Conservation (phyloP, 2,113 vertebrate species). For the Pyrgilauda ruficollis region DNA sequence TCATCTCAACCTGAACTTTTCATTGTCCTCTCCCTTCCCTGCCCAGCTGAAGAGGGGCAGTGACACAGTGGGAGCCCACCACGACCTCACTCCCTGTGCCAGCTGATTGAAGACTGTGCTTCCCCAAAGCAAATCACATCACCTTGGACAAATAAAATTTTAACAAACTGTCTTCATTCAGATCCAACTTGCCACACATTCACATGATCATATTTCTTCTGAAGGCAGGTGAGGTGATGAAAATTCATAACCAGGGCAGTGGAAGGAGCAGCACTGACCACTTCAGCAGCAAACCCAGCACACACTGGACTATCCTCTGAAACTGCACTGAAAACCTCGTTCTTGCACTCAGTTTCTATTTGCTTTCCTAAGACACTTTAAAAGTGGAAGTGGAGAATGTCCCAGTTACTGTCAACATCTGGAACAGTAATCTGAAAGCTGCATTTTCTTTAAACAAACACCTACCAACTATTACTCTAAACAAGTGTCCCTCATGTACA, state of each 20-base stretch:
- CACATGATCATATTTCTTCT: fast-evolving
- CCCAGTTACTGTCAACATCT: neutral
- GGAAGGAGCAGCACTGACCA: neutral
- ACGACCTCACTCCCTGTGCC: neutral
- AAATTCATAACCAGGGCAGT: neutral
- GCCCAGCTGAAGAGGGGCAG: neutral
- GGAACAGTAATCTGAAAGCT: neutral
- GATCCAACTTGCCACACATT: neutral
- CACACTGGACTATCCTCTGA: neutral
- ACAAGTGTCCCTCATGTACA: neutral
- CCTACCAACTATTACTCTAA: neutral
- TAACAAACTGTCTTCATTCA: neutral
- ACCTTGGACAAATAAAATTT: neutral
- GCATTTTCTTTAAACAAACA: neutral
- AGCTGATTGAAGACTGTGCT: neutral
- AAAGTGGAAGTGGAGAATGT: neutral
- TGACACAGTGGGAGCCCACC: neutral
- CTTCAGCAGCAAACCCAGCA: neutral
- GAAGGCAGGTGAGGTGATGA: neutral
- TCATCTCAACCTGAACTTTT: neutral
- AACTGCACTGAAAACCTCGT: neutral
- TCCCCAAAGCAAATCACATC: neutral
- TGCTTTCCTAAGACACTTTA: neutral
- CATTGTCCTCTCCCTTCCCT: fast-evolving
- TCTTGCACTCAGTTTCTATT: neutral